Percentiles rank a stretch among this genome's conserved stretches.
Conservation (phyloP, 2,888 invertebrate species). For the Nomada ruficornis region DNA sequence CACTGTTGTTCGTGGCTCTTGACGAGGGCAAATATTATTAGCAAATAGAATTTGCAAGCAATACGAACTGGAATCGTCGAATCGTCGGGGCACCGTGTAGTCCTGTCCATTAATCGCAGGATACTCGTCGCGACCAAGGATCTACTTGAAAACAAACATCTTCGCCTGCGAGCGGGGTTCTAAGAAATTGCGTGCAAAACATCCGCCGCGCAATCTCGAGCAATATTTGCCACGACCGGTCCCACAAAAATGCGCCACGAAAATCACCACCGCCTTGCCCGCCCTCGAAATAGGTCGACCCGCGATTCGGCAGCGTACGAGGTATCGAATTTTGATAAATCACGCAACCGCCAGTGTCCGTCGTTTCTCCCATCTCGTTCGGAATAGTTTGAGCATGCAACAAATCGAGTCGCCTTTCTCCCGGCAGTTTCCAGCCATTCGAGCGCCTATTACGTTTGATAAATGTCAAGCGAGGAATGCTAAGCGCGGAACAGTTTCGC, state of each 20-base stretch:
- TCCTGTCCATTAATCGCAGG: not conserved
- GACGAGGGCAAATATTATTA: not conserved
- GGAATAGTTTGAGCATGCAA: not conserved
- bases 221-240: not conserved
- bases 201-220: not conserved
- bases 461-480: constrained; percentile 19
- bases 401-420: constrained; percentile 16
- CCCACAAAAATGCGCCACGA: not conserved
- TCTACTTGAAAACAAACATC: not conserved
- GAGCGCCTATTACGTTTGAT: constrained; percentile 14
- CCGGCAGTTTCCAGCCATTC: not conserved
- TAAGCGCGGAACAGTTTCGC: not conserved
- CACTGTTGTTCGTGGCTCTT: too few species aligned
- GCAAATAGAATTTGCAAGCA: too few species aligned
- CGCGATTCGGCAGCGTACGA: constrained; percentile 5
- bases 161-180: too few species aligned
- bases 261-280: not conserved
- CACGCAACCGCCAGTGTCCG: not conserved
- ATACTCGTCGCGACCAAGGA: not conserved
- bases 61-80: too few species aligned
- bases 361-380: constrained; percentile 6
- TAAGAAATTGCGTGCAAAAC: too few species aligned
- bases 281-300: constrained; percentile 26
- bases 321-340: constrained; percentile 36
- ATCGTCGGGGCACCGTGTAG: not conserved